A percentile compares a stretch with the other conserved stretches of the same genome.
Conservation (phyloP, 2,113 vertebrate genomes). For the Pollachius pollachius region DNA sequence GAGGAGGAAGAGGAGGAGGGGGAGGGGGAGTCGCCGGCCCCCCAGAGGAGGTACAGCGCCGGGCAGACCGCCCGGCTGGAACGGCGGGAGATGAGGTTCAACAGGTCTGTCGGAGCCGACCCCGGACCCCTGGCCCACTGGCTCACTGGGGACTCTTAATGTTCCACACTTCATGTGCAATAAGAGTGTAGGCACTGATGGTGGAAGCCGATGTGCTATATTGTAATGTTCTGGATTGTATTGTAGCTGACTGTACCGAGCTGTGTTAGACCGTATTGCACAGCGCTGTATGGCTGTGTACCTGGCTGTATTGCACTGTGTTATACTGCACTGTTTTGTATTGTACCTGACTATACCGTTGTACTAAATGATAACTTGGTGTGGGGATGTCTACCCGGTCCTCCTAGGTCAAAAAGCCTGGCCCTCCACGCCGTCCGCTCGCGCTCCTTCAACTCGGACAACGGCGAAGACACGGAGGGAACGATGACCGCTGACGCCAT, state of each 20-base stretch:
- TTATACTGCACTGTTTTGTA: no score
- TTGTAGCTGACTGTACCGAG: no score
- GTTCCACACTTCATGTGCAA: background rate
- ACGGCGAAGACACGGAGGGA: conserved; percentile 58
- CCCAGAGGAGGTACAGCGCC: conserved; percentile 79
- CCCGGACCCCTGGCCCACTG: background rate
- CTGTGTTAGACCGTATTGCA: no score
- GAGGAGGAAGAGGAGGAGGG: conserved; percentile 51
- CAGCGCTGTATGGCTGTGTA: no score
- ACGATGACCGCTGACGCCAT: conserved; percentile 56
- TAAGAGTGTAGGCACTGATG: background rate
- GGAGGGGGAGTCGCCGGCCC: conserved; percentile 64
- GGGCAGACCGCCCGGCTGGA: conserved; percentile 80
- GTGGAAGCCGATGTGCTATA: no score
- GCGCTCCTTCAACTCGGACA: conserved; percentile 72
- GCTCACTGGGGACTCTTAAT: background rate
- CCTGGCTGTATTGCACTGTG: no score
- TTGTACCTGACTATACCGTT: no score
- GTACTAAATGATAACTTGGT: no score
- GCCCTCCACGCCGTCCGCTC: conserved; percentile 75
- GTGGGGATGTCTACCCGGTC: no score
- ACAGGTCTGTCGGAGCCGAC: conserved; percentile 71
- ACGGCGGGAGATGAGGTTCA: conserved; percentile 82
- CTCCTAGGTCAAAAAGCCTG: conserved; percentile 85
- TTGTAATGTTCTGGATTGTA: no score